Conservation (phyloP, 1,140 invertebrate genomes). For the Hirudo medicinalis region DNA sequence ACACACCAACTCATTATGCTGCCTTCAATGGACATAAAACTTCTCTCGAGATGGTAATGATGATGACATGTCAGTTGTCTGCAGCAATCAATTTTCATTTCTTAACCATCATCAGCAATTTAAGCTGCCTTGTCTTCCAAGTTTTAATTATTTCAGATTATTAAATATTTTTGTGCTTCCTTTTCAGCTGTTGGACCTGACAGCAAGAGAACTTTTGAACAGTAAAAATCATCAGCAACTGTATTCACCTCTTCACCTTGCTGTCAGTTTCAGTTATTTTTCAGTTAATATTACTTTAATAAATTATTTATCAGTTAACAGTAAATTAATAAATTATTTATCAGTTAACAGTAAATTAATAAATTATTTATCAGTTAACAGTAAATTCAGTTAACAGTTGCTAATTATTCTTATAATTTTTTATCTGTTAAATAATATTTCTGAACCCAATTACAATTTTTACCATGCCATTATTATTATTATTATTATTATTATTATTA, state of each 20-base stretch:
- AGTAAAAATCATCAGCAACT: slow-evolving; percentile 30
- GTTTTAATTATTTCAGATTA: too few relatives aligned
- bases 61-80: too few relatives aligned
- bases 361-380: not conserved
- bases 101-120: too few relatives aligned
- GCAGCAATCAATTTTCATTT: too few relatives aligned
- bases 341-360: too few relatives aligned
- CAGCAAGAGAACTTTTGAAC: slow-evolving; percentile 30
- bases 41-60: slow-evolving; percentile 36
- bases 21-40: slow-evolving; percentile 37
- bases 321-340: too few relatives aligned
- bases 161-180: not conserved
- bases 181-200: slow-evolving; percentile 36
- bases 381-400: too few relatives aligned
- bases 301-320: too few relatives aligned
- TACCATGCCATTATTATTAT: too few relatives aligned
- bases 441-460: not conserved
- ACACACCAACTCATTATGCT: slow-evolving; percentile 39
- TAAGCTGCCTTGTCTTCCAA: too few relatives aligned
- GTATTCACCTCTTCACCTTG: slow-evolving; percentile 49
- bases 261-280: slow-evolving; percentile 38
- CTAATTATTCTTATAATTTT: not conserved
- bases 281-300: not conserved
- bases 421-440: not conserved
- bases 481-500: too few relatives aligned